Evolutionary conservation across 92 coral and sea anemone species (phyloP).

Genomic region (Desmophyllum pertusum): DNA sequence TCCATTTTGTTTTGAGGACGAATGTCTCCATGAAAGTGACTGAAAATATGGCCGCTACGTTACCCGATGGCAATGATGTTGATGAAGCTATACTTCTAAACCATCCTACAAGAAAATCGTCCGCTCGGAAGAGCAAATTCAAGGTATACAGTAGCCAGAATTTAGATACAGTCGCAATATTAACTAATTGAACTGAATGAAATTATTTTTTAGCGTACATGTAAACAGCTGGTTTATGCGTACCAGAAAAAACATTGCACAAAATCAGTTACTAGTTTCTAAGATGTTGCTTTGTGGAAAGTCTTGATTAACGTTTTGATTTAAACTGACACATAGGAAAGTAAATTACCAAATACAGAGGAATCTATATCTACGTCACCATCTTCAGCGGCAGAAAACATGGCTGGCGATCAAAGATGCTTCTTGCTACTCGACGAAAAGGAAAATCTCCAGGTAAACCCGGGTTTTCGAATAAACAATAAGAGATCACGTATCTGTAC

Average conservation of each 20-base stretch:
- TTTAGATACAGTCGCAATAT: too few species aligned
- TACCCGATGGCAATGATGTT: constrained; percentile 19
- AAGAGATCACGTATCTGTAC: background rate
- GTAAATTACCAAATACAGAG: background rate
- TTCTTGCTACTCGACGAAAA: constrained; percentile 71
- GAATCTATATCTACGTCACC: background rate
- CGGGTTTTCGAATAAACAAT: background rate
- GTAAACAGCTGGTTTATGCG: background rate
- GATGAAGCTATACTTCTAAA: background rate
- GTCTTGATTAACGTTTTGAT: background rate
- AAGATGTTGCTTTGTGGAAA: background rate
- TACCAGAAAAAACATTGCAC: background rate
- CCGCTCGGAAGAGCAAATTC: constrained; percentile 1
- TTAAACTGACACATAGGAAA: background rate
- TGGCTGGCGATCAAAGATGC: constrained; percentile 39
- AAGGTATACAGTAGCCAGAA: background rate
- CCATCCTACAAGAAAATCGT: constrained; percentile 11
- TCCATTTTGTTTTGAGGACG: background rate
- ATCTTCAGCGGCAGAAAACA: background rate
- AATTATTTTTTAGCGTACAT: background rate
- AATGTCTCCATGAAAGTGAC: constrained; percentile 23
- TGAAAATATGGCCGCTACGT: constrained; percentile 65
- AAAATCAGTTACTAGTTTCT: background rate
- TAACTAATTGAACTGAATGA: background rate
- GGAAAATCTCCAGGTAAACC: constrained; percentile 72